phyloP scores from a whole-genome alignment of 2,113 vertebrate genomes.

The Chaetura pelagica region DNA sequence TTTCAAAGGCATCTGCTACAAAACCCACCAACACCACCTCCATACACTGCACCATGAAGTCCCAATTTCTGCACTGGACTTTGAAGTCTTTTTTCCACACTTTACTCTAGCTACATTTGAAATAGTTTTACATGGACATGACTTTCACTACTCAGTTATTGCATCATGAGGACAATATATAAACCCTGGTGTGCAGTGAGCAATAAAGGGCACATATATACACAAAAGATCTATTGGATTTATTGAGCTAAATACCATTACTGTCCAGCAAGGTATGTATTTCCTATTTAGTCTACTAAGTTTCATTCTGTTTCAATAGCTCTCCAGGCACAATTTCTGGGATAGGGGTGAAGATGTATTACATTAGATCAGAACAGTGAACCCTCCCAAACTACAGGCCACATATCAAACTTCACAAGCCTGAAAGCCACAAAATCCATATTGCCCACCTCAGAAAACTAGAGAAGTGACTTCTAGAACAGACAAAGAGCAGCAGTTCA shows the following conservation, averaged over 20 bases:
- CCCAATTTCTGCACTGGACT: not conserved
- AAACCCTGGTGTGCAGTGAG: not conserved
- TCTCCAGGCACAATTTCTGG: not conserved
- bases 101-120: not conserved
- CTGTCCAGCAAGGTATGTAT: not conserved
- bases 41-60: not conserved
- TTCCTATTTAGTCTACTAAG: not conserved
- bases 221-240: not conserved
- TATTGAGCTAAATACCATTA: not conserved
- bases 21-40: not conserved
- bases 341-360: not conserved
- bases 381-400: not conserved
- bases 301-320: not conserved
- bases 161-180: not conserved
- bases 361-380: not conserved
- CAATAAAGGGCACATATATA: not conserved
- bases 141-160: not conserved
- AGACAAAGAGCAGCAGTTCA: not conserved
- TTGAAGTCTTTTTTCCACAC: not conserved
- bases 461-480: not conserved
- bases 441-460: not conserved
- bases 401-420: not conserved
- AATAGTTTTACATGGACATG: not conserved
- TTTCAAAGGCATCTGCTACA: not conserved
- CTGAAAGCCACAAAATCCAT: not conserved